A percentile compares a stretch with the other conserved stretches of the same genome.
Conservation (phyloP, 1,140 invertebrate species). For the Glossosoma conforme region DNA sequence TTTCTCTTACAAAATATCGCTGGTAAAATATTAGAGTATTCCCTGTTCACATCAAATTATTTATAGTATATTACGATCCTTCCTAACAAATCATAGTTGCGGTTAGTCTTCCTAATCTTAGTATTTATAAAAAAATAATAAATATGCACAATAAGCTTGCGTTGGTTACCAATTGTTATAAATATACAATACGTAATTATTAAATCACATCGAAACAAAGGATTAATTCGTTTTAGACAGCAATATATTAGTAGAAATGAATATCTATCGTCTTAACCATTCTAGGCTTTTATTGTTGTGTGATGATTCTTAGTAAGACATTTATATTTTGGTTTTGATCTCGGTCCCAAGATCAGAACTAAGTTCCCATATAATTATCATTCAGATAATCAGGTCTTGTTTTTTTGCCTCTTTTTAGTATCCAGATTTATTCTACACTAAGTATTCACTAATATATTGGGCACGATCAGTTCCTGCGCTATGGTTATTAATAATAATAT, state of each 20-base stretch:
- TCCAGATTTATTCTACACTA: slow-evolving; percentile 14
- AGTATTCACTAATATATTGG: slow-evolving; percentile 25
- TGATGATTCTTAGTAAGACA: too few species aligned
- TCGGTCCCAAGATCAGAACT: too few species aligned
- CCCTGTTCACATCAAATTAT: slow-evolving; percentile 24
- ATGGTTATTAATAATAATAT: slow-evolving; percentile 15
- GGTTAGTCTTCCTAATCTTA: slow-evolving; percentile 18
- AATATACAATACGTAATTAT: too few species aligned
- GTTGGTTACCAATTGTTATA: slow-evolving; percentile 24
- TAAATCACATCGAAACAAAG: slow-evolving; percentile 2
- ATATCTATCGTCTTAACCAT: too few species aligned
- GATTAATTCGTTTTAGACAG: slow-evolving; percentile 14
- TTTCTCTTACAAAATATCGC: slow-evolving; percentile 16
- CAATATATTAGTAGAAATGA: too few species aligned
- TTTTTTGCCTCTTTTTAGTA: slow-evolving; percentile 17
- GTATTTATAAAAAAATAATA: slow-evolving; percentile 24
- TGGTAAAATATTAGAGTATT: slow-evolving; percentile 20
- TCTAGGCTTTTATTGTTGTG: too few species aligned
- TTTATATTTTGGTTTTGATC: too few species aligned
- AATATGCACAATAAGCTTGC: slow-evolving; percentile 25
- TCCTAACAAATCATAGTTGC: slow-evolving; percentile 20
- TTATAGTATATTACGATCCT: slow-evolving; percentile 14
- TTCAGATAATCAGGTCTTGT: slow-evolving; percentile 9
- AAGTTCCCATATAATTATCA: too few species aligned
- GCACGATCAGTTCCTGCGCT: slow-evolving; percentile 25